These are phyloP conservation scores for Garrulus glandarius DNA, from an alignment of 2,797 vertebrate genomes.

Conservation along the genomic window DNA sequence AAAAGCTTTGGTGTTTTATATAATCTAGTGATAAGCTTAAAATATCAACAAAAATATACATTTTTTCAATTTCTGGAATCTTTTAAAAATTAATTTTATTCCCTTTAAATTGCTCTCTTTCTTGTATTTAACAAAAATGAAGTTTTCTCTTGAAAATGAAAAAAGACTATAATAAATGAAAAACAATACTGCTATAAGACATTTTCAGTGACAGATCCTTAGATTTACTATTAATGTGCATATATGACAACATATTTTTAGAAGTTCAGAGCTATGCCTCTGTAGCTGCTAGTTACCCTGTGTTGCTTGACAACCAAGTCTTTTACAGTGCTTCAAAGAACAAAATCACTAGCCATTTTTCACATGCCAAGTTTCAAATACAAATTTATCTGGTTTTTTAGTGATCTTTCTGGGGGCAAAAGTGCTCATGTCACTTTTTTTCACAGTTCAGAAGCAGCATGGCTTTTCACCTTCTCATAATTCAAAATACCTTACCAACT, in stretches of 20 bases:
- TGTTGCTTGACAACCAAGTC: neutral
- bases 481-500: constrained; percentile 14
- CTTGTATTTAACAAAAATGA: neutral
- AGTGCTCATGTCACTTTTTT: neutral
- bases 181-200: neutral
- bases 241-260: neutral
- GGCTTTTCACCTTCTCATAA: neutral
- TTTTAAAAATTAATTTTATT: neutral
- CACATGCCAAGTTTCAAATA: neutral
- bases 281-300: neutral
- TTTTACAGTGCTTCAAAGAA: neutral
- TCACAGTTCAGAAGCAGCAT: neutral
- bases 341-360: neutral
- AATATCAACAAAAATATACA: neutral
- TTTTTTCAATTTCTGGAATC: neutral
- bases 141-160: neutral
- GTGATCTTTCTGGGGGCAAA: neutral
- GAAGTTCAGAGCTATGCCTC: neutral
- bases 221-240: neutral
- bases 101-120: neutral
- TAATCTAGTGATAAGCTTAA: neutral
- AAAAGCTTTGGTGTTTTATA: neutral
- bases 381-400: neutral
- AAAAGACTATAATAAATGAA: neutral
- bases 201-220: neutral